phyloP scores from a whole-genome alignment of 2,113 vertebrate species.

The Girardinichthys multiradiatus region DNA sequence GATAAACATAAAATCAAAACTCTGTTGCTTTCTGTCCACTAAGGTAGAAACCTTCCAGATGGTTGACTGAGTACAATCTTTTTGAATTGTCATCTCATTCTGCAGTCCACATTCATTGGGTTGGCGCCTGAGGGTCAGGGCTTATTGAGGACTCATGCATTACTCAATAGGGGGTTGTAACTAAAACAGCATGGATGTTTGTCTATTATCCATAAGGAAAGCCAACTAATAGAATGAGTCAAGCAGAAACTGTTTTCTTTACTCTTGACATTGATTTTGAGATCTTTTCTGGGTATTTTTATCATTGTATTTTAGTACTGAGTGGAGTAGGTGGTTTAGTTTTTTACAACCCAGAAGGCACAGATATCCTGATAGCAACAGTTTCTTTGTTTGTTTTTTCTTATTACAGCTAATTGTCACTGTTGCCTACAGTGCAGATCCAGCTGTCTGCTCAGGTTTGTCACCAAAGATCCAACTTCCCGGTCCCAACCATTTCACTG shows the following conservation, averaged over 20 bases:
- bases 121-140: conserved; percentile 51
- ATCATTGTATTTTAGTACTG: background rate
- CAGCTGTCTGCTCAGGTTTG: conserved; percentile 34
- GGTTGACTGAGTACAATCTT: conserved; percentile 59
- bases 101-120: conserved; percentile 61
- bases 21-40: conserved; percentile 17
- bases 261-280: background rate
- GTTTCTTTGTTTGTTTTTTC: conserved; percentile 38
- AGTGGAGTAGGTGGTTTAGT: background rate
- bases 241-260: too few species aligned
- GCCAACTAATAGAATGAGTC: background rate
- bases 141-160: conserved; percentile 6
- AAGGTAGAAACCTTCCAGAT: conserved; percentile 57
- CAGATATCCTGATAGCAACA: too few species aligned
- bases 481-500: conserved; percentile 5
- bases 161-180: too few species aligned
- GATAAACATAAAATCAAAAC: background rate
- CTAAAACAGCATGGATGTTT: too few species aligned
- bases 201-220: conserved; percentile 10
- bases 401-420: too few species aligned
- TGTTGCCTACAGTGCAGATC: conserved; percentile 31
- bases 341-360: conserved; percentile 1
- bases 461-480: conserved; percentile 10
- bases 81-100: conserved; percentile 59
- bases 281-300: background rate